phyloP scores from a whole-genome alignment of 2,113 vertebrate genomes.

The Astur gentilis region DNA sequence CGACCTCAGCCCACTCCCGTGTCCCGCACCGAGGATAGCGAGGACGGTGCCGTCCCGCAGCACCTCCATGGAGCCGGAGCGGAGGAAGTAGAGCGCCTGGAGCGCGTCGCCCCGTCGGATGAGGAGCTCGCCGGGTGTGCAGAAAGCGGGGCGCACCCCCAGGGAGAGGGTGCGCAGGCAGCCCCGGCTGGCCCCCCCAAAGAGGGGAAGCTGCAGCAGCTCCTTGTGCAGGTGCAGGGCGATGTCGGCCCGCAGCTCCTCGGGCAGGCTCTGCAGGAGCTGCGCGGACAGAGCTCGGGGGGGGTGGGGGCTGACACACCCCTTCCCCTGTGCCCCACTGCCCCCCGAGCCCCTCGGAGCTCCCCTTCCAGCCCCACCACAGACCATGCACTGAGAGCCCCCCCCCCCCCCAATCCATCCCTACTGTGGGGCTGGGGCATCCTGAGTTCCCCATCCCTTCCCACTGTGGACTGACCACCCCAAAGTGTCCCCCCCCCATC shows the following conservation, averaged over 20 bases:
- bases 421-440: no score
- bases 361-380: no score
- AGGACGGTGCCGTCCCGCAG: conserved; percentile 71
- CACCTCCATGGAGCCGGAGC: conserved; percentile 75
- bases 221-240: conserved; percentile 75
- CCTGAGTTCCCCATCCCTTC: no score
- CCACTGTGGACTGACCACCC: no score
- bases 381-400: no score
- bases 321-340: no score
- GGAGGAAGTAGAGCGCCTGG: conserved; percentile 71
- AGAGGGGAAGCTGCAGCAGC: conserved; percentile 70
- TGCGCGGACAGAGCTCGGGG: neutral
- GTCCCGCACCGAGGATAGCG: conserved; percentile 64
- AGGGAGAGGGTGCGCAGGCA: conserved; percentile 68
- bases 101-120: conserved; percentile 72
- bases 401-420: no score
- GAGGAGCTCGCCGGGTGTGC: conserved; percentile 69
- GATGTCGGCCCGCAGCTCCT: conserved; percentile 71
- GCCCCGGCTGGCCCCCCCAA: conserved; percentile 61
- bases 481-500: no score
- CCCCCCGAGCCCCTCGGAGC: no score
- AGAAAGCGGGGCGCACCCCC: conserved; percentile 66
- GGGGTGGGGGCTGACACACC: neutral
- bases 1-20: neutral
- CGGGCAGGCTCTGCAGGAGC: conserved; percentile 64